Percentiles rank a stretch among this genome's conserved stretches.
phyloP scores from a whole-genome alignment of 2,888 invertebrate species.

The Drosophila glabriapex region DNA sequence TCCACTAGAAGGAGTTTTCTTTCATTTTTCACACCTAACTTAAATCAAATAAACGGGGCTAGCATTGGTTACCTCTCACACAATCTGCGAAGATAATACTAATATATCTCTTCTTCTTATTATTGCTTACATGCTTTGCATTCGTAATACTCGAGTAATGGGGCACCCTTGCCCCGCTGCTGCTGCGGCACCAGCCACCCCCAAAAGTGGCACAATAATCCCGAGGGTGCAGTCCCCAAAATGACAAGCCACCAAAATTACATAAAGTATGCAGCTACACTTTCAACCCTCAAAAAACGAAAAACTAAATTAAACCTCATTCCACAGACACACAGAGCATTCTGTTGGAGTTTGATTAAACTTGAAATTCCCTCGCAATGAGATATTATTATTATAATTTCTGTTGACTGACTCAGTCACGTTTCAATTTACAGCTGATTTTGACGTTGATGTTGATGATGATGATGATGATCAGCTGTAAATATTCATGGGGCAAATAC shows the following conservation, averaged over 20 bases:
- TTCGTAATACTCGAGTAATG: conserved; percentile 5
- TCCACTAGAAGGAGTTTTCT: neutral
- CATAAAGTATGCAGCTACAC: conserved; percentile 1
- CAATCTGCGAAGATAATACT: neutral
- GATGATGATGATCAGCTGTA: conserved; percentile 14
- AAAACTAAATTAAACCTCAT: neutral
- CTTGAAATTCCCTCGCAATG: conserved; percentile 1
- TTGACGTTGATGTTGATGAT: neutral
- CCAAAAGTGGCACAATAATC: neutral
- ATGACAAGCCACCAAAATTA: conserved; percentile 6
- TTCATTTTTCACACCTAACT: neutral
- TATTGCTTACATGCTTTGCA: neutral
- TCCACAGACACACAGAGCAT: neutral
- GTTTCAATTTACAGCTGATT: conserved; percentile 12
- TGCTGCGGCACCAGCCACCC: conserved; percentile 4
- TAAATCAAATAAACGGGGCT: neutral
- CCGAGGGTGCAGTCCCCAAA: conserved; percentile 16
- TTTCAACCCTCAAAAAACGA: conserved; percentile 15
- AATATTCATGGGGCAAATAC: neutral
- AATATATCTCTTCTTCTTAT: neutral
- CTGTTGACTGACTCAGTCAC: conserved; percentile 3
- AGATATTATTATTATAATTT: neutral
- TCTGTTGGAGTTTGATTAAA: conserved; percentile 11
- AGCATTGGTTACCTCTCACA: neutral
- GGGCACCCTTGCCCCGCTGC: neutral